Percentiles rank a stretch among this genome's conserved stretches.
These are phyloP conservation scores for Flexamia atlantica DNA, from an alignment of 2,888 invertebrate genomes.

Conservation along the genomic window DNA sequence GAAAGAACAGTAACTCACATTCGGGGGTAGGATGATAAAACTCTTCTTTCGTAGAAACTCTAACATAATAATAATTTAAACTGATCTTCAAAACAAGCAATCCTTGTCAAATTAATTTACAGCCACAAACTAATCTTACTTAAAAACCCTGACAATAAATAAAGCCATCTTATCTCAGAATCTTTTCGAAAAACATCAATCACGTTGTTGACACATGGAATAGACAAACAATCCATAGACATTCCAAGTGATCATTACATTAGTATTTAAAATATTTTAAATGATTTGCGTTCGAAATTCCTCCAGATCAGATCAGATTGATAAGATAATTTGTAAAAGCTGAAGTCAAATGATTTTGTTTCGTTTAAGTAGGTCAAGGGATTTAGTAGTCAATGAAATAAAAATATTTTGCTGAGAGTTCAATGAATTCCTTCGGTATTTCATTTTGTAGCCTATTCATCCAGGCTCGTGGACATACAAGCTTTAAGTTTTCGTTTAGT, in stretches of 20 bases:
- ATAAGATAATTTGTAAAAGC: neutral
- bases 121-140: neutral
- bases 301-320: neutral
- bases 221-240: neutral
- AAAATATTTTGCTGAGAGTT: no score
- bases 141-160: neutral
- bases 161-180: neutral
- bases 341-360: neutral
- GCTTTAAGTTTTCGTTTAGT: no score
- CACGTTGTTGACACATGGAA: neutral
- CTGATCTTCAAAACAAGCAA: neutral
- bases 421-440: no score
- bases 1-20: neutral
- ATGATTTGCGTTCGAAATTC: neutral
- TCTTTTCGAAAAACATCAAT: conserved; percentile 12
- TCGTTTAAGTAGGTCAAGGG: neutral
- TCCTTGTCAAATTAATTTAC: neutral
- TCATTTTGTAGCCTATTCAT: no score
- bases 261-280: neutral
- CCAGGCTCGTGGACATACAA: no score
- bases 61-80: conserved; percentile 7
- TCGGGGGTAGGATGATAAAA: neutral
- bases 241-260: neutral
- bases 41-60: neutral
- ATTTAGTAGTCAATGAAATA: no score